phyloP scores from a whole-genome alignment of 1,140 invertebrate genomes.

The Drosophila triauraria region DNA sequence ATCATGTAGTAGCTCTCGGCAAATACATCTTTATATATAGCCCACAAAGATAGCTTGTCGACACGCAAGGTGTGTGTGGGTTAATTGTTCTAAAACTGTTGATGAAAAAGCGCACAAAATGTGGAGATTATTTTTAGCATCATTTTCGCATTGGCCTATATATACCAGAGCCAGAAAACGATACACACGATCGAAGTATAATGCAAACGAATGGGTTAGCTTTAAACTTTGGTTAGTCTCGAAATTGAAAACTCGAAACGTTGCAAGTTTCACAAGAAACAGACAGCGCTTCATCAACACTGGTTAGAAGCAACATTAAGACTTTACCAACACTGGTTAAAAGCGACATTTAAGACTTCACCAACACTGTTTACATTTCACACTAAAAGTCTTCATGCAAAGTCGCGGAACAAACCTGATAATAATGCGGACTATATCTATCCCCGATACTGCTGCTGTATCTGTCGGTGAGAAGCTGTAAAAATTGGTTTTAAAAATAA shows the following conservation, averaged over 20 bases:
- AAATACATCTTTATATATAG: conserved; percentile 26
- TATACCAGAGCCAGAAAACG: not conserved
- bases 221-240: conserved; percentile 19
- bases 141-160: conserved; percentile 19
- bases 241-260: not conserved
- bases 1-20: conserved; percentile 23
- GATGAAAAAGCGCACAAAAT: conserved; percentile 34
- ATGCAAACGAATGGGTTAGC: not conserved
- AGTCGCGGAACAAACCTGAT: conserved; percentile 73
- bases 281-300: not conserved
- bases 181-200: not conserved
- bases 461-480: conserved; percentile 77
- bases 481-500: conserved; percentile 25
- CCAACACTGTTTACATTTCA: not conserved
- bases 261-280: not conserved
- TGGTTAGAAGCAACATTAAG: not conserved
- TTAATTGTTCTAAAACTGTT: conserved; percentile 53
- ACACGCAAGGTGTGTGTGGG: conserved; percentile 41
- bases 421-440: conserved; percentile 81
- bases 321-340: not conserved
- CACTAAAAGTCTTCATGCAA: conserved; percentile 5
- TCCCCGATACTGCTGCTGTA: conserved; percentile 80
- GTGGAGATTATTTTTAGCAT: conserved; percentile 43
- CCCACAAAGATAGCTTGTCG: conserved; percentile 1
- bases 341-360: not conserved